Base-by-base conservation (phyloP, 2,113 vertebrate species). In the Oreotragus oreotragus region DNA sequence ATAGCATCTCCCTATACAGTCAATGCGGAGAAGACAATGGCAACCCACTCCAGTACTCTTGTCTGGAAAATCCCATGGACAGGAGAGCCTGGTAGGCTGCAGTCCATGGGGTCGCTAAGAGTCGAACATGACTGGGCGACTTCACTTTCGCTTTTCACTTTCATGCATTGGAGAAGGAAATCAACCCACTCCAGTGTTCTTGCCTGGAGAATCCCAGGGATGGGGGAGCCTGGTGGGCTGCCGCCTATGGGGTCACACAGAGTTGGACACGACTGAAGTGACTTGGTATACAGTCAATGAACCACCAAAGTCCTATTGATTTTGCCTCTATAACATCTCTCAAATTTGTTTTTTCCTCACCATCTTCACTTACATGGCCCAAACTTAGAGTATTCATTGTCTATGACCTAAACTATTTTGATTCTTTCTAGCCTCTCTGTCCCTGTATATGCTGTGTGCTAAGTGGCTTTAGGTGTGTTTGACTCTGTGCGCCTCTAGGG, bases 401-500 rank as follows among this genome's bases (percentile, higher is more conserved):
- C 51, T 36, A 30, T 64, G 64, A 53, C 17, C 62, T 36, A 64
- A 73, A 81, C 16, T 79, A 53, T 9, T 70, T 30, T 33, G 7
- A 66, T 77, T 25, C 33, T 7, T 49, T 21, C 27, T 85, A 12
- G 15, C 62, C 4, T 66, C 36, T 83, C 19, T 83, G 21, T 14
- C 3, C 25, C 16, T 80, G 36, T 13, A 25, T 39, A 43, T 25
- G 11, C 21, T 73, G 36, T 6, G 5, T 73, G 70, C 70, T 43
- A 73, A 39, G 70, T 39, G n/a, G 11, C 66, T 39, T 73, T 23
- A 73, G 36, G 1, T 43, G 36, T 43, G 36, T 73, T 43, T 23
- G 21, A 73, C 70, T 43, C 36, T 43, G 21, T 43, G 36, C 0
- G 0, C 43, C 70, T 17, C 36, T 25, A 43, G 4, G 11, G n/a